A percentile compares a stretch with the other conserved stretches of the same genome.
These are phyloP conservation scores for Scaptomyza montana DNA, from an alignment of 1,140 invertebrate species.

Conservation along the genomic window DNA sequence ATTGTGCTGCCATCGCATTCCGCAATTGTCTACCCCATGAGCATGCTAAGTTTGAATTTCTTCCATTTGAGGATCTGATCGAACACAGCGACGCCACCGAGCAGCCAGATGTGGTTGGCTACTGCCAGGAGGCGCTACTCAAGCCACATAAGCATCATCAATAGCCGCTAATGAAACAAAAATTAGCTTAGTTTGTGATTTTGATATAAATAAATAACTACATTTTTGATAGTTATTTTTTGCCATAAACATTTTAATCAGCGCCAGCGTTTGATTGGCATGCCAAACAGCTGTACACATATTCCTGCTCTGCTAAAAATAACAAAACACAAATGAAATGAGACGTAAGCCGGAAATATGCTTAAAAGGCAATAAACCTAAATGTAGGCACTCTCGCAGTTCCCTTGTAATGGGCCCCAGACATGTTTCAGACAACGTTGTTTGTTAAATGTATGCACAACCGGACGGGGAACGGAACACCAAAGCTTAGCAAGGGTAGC, in stretches of 20 bases:
- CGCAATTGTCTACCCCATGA: slow-evolving; percentile 60
- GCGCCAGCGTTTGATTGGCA: slow-evolving; percentile 7
- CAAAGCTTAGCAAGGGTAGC: slow-evolving; percentile 52
- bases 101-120: slow-evolving; percentile 84
- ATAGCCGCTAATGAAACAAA: slow-evolving; percentile 7
- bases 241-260: background rate
- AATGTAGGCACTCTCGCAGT: slow-evolving; percentile 28
- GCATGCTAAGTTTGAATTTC: slow-evolving; percentile 82
- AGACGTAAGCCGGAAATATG: slow-evolving; percentile 69
- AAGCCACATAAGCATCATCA: slow-evolving; percentile 59
- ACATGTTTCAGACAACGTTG: slow-evolving; percentile 51
- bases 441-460: slow-evolving; percentile 62
- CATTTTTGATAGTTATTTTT: background rate
- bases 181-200: slow-evolving; percentile 28
- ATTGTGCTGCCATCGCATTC: slow-evolving; percentile 92
- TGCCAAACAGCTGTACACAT: slow-evolving; percentile 30
- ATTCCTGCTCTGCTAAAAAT: slow-evolving; percentile 38
- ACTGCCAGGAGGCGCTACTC: slow-evolving; percentile 80
- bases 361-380: slow-evolving; percentile 59
- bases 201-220: slow-evolving; percentile 27
- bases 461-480: slow-evolving; percentile 19
- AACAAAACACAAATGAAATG: slow-evolving; percentile 48
- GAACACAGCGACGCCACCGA: slow-evolving; percentile 65
- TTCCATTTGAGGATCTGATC: slow-evolving; percentile 86
- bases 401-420: slow-evolving; percentile 32